A percentile compares a stretch with the other conserved stretches of the same genome.
Evolutionary conservation across 2,888 invertebrate genomes (phyloP).

Genomic region (Leptinotarsa tumamoca): DNA sequence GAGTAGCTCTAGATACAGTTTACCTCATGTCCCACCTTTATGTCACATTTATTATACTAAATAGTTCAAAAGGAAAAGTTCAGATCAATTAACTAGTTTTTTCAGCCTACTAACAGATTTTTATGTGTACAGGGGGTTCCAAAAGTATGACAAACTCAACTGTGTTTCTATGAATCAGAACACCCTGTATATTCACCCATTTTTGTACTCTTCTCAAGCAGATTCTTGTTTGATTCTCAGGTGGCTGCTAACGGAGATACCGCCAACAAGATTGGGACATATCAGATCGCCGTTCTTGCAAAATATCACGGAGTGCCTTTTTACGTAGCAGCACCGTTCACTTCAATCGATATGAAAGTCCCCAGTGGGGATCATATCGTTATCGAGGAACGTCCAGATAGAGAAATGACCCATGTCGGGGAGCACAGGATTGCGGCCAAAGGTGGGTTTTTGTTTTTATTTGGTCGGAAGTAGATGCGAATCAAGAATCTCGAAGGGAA

Average conservation of each 20-base stretch:
- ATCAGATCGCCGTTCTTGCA: constrained; percentile 93
- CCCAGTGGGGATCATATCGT: constrained; percentile 86
- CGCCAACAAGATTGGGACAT: constrained; percentile 98
- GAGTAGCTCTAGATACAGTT: constrained; percentile 53
- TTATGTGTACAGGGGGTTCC: too few relatives aligned
- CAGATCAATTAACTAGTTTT: too few relatives aligned
- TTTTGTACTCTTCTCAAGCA: neutral
- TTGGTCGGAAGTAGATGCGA: too few relatives aligned
- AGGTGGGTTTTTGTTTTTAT: constrained; percentile 67
- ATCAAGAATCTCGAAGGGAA: too few relatives aligned
- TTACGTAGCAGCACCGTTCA: constrained; percentile 93
- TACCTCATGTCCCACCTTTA: neutral
- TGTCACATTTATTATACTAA: neutral
- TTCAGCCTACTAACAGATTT: too few relatives aligned
- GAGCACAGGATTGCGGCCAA: constrained; percentile 89
- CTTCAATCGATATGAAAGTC: constrained; percentile 87
- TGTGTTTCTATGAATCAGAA: too few relatives aligned
- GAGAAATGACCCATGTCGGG: constrained; percentile 92
- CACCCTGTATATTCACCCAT: too few relatives aligned
- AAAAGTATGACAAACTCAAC: too few relatives aligned
- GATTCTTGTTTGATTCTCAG: constrained; percentile 60
- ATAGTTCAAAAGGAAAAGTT: too few relatives aligned
- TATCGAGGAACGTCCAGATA: constrained; percentile 92
- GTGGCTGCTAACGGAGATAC: constrained; percentile 97
- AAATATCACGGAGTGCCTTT: constrained; percentile 93